Conservation (phyloP, 2,797 vertebrate genomes). For the Falco novaeseelandiae region DNA sequence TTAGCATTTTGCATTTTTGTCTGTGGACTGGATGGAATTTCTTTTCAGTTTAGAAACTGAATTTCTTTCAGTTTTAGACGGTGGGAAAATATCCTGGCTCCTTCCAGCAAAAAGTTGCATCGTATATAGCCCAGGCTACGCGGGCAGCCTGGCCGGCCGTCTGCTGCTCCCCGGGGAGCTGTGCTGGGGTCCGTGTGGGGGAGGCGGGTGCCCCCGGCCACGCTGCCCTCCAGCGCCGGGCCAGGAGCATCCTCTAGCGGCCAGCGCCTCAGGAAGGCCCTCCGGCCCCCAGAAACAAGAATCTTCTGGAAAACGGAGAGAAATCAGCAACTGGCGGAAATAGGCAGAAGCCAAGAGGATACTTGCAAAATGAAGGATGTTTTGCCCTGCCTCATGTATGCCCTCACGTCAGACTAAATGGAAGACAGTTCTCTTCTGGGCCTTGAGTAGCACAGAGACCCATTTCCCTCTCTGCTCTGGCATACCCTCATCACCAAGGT, state of each 20-base stretch:
- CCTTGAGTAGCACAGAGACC: not conserved
- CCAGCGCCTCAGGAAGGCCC: not conserved
- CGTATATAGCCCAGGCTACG: not conserved
- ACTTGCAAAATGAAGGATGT: not conserved
- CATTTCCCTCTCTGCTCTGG: not conserved
- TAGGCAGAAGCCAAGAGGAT: not conserved
- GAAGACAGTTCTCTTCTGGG: not conserved
- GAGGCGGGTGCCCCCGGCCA: not conserved
- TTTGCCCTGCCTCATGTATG: not conserved
- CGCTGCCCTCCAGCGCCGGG: not conserved
- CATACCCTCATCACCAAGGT: not conserved
- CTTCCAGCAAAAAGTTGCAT: not conserved
- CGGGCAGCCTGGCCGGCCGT: not conserved
- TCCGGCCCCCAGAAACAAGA: not conserved
- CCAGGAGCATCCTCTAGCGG: slow-evolving; percentile 66
- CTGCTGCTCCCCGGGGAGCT: not conserved
- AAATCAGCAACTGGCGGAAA: not conserved
- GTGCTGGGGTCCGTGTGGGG: not conserved
- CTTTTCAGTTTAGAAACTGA: no score
- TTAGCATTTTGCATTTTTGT: not conserved
- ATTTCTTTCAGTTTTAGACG: no score
- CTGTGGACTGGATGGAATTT: not conserved
- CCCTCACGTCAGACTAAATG: not conserved
- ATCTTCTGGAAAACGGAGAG: slow-evolving; percentile 38
- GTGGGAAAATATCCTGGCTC: fast-evolving